A percentile compares a stretch with the other conserved stretches of the same genome.
Conservation (phyloP, 2,888 invertebrate genomes). For the Trichacis sp. region DNA sequence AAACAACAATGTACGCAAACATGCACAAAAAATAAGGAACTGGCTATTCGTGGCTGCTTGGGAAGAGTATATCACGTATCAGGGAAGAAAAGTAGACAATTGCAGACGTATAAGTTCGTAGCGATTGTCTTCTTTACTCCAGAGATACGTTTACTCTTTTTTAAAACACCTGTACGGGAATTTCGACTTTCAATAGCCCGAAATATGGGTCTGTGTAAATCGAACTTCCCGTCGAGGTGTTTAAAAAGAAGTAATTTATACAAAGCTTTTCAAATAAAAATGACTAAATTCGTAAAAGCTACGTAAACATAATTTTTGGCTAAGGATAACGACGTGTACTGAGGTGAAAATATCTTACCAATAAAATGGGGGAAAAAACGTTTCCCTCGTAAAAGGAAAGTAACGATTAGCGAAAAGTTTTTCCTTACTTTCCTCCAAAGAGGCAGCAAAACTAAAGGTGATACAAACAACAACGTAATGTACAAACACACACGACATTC, state of each 20-base stretch:
- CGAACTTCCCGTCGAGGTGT: too few relatives aligned
- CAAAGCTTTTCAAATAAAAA: neutral
- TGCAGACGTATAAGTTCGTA: too few relatives aligned
- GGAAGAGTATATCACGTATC: too few relatives aligned
- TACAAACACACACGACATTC: constrained; percentile 47
- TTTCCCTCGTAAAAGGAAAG: constrained; percentile 16
- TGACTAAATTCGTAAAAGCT: constrained; percentile 46
- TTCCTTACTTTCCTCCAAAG: constrained; percentile 2
- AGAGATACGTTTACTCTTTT: too few relatives aligned
- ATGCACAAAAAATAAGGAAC: constrained; percentile 53
- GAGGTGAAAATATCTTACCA: constrained; percentile 41
- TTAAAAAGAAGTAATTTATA: neutral
- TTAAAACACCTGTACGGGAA: too few relatives aligned
- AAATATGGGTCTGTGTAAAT: too few relatives aligned
- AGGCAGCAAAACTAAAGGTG: constrained; percentile 18
- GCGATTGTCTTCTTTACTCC: too few relatives aligned
- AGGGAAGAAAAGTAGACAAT: too few relatives aligned
- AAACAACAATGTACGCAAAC: constrained; percentile 58
- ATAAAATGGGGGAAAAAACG: constrained; percentile 12
- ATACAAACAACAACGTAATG: constrained; percentile 36
- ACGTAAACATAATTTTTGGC: constrained; percentile 69
- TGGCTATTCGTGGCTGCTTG: neutral
- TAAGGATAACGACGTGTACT: constrained; percentile 63
- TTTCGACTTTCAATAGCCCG: too few relatives aligned
- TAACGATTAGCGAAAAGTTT: neutral